phyloP scores from a whole-genome alignment of 2,797 vertebrate genomes.

The Molossus molossus region DNA sequence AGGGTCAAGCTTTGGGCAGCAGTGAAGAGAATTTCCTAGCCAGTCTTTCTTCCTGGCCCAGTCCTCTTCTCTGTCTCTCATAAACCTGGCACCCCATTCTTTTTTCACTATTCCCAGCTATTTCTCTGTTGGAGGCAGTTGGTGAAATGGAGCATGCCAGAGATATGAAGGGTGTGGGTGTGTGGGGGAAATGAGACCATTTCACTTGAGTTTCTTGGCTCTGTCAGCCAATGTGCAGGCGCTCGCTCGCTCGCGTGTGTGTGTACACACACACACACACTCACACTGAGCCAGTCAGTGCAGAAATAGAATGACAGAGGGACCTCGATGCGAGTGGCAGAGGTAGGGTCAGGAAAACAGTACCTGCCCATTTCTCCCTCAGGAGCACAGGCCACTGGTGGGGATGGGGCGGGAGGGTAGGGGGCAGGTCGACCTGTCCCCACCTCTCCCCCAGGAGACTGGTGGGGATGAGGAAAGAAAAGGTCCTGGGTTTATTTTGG shows the following conservation, averaged over 20 bases:
- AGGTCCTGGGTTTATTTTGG: slow-evolving; percentile 7
- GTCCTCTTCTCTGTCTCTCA: neutral
- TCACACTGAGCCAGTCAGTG: neutral
- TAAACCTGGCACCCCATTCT: neutral
- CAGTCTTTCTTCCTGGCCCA: neutral
- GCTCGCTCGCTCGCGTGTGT: neutral
- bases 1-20: neutral
- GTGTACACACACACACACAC: neutral
- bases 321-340: neutral
- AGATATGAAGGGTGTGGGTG: neutral
- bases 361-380: neutral
- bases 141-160: slow-evolving; percentile 43
- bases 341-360: neutral
- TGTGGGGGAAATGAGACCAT: slow-evolving; percentile 14
- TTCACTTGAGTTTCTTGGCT: neutral
- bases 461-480: neutral
- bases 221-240: neutral
- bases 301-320: neutral
- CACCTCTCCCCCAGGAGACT: neutral
- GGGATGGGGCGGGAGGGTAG: neutral
- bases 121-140: neutral
- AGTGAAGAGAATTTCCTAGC: slow-evolving; percentile 8
- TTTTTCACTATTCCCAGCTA: neutral
- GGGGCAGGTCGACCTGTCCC: neutral
- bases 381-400: neutral